Evolutionary conservation across 2,888 invertebrate genomes (phyloP).

Genomic region (Himalopsyche anomala): DNA sequence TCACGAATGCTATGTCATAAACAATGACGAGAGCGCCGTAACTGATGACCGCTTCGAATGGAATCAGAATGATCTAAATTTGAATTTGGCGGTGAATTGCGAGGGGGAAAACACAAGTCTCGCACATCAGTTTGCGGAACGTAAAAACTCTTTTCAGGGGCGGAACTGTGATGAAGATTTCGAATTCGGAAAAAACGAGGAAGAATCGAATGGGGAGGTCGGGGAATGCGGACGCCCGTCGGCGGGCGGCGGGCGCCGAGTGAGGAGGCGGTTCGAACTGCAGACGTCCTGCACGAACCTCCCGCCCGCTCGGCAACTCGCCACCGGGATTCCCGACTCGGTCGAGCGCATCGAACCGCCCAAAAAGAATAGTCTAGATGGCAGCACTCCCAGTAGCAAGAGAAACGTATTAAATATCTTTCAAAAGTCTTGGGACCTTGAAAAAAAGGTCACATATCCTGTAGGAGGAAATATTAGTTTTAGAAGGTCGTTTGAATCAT

Average conservation of each 20-base stretch:
- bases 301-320: conserved; percentile 48
- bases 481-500: conserved; percentile 13
- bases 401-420: conserved; percentile 22
- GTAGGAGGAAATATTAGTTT: conserved; percentile 20
- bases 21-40: neutral
- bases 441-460: neutral
- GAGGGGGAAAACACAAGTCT: conserved; percentile 54
- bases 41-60: neutral
- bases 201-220: conserved; percentile 39
- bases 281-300: conserved; percentile 62
- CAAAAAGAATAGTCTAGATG: neutral
- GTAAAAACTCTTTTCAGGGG: conserved; percentile 51
- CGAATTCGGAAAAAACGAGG: neutral
- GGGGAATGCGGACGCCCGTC: neutral
- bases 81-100: conserved; percentile 25
- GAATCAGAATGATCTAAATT: neutral
- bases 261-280: conserved; percentile 57
- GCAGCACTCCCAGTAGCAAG: neutral
- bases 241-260: conserved; percentile 30
- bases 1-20: conserved; percentile 45
- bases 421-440: neutral
- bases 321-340: neutral
- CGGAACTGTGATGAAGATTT: conserved; percentile 48
- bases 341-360: conserved; percentile 50
- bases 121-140: conserved; percentile 52